Evolutionary conservation across 2,797 vertebrate genomes (phyloP).

Genomic region (Ceryle rudis): DNA sequence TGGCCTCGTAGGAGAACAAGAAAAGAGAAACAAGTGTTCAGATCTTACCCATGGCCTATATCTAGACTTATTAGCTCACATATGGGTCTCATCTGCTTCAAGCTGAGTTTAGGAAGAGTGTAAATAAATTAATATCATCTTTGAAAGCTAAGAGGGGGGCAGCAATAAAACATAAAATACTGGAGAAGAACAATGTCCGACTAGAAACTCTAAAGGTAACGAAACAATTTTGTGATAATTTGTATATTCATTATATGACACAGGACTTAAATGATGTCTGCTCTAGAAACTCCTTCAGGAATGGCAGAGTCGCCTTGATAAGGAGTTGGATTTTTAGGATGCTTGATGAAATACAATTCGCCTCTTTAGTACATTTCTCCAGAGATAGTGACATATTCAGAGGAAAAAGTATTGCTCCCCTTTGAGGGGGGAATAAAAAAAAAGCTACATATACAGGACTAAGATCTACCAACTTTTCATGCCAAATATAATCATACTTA

Average conservation of each 20-base stretch:
- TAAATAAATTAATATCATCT: constrained; percentile 34
- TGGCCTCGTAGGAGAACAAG: not conserved
- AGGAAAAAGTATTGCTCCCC: not conserved
- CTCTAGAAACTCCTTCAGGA: not conserved
- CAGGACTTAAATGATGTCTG: not conserved
- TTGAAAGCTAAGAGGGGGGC: not conserved
- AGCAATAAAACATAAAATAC: not conserved
- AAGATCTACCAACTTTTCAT: not conserved
- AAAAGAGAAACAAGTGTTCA: not conserved
- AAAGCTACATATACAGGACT: not conserved
- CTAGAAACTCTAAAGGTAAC: not conserved
- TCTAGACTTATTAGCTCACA: not conserved
- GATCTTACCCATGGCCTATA: not conserved
- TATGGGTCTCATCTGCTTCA: constrained; percentile 22
- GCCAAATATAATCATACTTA: constrained; percentile 46
- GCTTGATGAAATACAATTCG: not conserved
- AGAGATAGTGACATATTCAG: not conserved
- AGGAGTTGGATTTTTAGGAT: not conserved
- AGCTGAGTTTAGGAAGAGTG: not conserved
- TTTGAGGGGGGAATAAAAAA: not conserved
- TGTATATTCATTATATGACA: not conserved
- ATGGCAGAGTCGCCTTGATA: not conserved
- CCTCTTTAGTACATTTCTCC: not conserved
- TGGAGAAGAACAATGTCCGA: not conserved
- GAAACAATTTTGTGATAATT: not conserved